Evolutionary conservation across 1,140 invertebrate genomes (phyloP).

Genomic region (Musca domestica): DNA sequence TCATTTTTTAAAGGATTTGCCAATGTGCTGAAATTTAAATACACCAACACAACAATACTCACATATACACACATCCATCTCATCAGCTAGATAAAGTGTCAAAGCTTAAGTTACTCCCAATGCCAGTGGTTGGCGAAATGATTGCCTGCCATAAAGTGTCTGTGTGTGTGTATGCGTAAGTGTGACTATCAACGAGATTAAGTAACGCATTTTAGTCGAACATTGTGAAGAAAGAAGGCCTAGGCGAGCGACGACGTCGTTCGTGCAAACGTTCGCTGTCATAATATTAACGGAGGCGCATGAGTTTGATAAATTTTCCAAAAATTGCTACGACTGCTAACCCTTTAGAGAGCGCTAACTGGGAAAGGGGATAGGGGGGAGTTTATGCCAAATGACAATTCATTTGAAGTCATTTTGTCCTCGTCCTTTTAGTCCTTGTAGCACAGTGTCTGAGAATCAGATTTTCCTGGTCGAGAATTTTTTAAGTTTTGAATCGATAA

Average conservation of each 20-base stretch:
- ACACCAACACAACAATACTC: neutral
- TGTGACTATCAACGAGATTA: no score
- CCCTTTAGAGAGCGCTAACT: constrained; percentile 8
- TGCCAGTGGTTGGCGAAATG: no score
- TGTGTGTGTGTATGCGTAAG: no score
- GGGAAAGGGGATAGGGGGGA: no score
- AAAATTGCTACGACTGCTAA: neutral
- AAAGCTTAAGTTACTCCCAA: neutral
- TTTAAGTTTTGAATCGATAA: no score
- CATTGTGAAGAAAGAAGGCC: no score
- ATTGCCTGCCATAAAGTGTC: no score
- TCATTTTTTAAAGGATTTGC: constrained; percentile 12
- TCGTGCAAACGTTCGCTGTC: constrained; percentile 18
- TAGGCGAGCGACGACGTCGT: neutral
- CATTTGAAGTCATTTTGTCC: neutral
- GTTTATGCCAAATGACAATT: neutral
- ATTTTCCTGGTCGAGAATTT: no score
- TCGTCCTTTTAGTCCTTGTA: neutral
- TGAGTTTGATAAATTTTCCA: constrained; percentile 10
- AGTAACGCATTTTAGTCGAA: no score
- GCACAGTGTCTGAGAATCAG: no score
- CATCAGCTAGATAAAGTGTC: constrained; percentile 1
- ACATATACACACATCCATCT: no score
- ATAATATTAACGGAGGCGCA: constrained; percentile 19
- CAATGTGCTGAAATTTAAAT: neutral